phyloP scores from a whole-genome alignment of 2,113 vertebrate genomes.

The Cephalophus harveyi region DNA sequence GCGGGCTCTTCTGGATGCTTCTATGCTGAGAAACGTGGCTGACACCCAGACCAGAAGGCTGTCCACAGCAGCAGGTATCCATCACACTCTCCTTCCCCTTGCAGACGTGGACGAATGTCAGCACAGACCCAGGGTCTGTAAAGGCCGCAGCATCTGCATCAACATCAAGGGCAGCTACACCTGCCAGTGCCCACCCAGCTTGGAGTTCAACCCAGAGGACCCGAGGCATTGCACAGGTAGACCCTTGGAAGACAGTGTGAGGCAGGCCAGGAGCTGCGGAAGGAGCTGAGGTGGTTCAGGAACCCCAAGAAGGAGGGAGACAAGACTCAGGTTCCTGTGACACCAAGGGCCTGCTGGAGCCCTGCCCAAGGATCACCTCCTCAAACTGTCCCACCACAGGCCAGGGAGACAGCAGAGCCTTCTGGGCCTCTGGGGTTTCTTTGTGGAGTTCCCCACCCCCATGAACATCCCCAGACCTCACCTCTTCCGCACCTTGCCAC shows the following conservation, averaged over 20 bases:
- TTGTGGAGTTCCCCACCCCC: neutral
- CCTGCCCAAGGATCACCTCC: neutral
- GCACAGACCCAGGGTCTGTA: neutral
- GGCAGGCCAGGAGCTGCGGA: neutral
- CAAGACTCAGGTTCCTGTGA: neutral
- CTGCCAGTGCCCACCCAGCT: neutral
- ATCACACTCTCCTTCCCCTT: neutral
- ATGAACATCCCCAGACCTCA: neutral
- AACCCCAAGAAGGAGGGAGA: neutral
- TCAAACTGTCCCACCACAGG: fast-evolving
- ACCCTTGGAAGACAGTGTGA: fast-evolving
- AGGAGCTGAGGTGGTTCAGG: fast-evolving
- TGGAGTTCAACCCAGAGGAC: neutral
- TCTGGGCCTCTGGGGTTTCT: neutral
- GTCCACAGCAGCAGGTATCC: neutral
- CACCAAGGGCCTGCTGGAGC: neutral
- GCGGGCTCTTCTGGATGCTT: neutral
- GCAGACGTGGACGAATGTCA: constrained; percentile 25
- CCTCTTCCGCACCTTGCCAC: neutral
- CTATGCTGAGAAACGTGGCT: neutral
- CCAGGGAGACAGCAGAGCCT: neutral
- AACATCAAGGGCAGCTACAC: neutral
- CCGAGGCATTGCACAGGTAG: neutral
- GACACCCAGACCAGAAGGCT: fast-evolving
- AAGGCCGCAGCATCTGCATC: neutral